phyloP scores from a whole-genome alignment of 2,797 vertebrate genomes.

The Pogoniulus pusillus region DNA sequence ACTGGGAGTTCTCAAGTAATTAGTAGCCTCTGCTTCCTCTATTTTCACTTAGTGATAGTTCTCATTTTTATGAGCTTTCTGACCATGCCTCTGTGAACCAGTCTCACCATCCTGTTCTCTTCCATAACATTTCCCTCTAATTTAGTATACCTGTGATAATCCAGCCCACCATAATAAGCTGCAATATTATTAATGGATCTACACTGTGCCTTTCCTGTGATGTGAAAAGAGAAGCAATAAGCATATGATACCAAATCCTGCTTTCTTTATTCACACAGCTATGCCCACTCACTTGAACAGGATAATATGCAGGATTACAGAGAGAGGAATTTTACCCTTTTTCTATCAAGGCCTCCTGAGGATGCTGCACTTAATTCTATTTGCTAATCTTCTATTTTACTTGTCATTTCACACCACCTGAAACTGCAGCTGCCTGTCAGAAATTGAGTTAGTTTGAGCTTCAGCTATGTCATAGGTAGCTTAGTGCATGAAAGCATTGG shows the following conservation, averaged over 20 bases:
- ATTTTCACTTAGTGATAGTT: neutral
- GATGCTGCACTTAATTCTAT: slow-evolving; percentile 35
- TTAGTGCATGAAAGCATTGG: neutral
- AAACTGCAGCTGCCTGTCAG: slow-evolving; percentile 58
- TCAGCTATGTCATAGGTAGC: slow-evolving; percentile 11
- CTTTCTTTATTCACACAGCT: neutral
- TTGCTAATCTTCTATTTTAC: slow-evolving; percentile 37
- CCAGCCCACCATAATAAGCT: neutral
- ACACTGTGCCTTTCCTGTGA: neutral
- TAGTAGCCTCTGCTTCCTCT: neutral
- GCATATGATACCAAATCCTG: neutral
- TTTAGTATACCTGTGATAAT: neutral
- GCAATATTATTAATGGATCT: neutral
- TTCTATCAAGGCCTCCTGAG: slow-evolving; percentile 24
- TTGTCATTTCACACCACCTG: slow-evolving; percentile 51
- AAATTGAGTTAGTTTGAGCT: slow-evolving; percentile 35
- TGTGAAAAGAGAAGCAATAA: slow-evolving; percentile 1
- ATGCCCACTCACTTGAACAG: neutral
- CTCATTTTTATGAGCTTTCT: neutral
- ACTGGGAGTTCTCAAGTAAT: neutral
- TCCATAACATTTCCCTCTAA: neutral
- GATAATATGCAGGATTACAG: slow-evolving; percentile 31
- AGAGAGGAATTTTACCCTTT: slow-evolving; percentile 32
- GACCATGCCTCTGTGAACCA: neutral
- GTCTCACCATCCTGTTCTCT: neutral